Percentiles rank a stretch among this genome's conserved stretches.
Conservation (phyloP, 2,888 invertebrate species). For the Macrosoma leucophasiata region DNA sequence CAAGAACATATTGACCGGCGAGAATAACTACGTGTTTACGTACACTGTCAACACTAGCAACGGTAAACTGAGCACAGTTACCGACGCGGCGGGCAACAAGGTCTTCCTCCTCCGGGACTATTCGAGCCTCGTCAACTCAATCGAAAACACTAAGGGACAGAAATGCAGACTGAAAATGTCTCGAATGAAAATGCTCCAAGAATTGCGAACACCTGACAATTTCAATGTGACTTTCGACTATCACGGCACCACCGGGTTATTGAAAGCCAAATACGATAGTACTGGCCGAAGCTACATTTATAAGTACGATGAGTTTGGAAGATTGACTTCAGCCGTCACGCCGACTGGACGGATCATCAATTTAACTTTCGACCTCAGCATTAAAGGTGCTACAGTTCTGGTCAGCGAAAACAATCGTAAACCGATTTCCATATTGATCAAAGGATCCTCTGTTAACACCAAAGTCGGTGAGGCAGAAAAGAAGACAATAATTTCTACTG, state of each 20-base stretch:
- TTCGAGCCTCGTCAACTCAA: constrained; percentile 92
- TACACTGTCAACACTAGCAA: constrained; percentile 98
- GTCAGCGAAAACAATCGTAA: constrained; percentile 89
- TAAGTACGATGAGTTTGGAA: constrained; percentile 95
- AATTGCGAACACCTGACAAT: constrained; percentile 93
- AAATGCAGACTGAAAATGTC: constrained; percentile 94
- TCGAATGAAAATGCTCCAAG: constrained; percentile 93
- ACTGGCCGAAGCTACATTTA: constrained; percentile 94
- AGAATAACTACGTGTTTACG: constrained; percentile 93
- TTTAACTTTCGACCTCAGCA: constrained; percentile 90
- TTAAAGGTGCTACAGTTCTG: constrained; percentile 92
- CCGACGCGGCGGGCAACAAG: constrained; percentile 94
- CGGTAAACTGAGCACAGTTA: constrained; percentile 94
- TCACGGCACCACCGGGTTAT: constrained; percentile 90
- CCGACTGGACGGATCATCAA: constrained; percentile 96
- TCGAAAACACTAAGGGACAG: constrained; percentile 94
- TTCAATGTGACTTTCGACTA: constrained; percentile 96
- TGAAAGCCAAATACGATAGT: constrained; percentile 92
- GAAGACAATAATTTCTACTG: constrained; percentile 85
- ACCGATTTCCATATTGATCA: constrained; percentile 89
- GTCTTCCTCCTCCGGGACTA: constrained; percentile 89
- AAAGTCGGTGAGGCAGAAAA: constrained; percentile 89
- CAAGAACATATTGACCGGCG: constrained; percentile 95
- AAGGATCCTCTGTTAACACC: constrained; percentile 89
- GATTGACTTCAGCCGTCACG: constrained; percentile 92